Base-by-base conservation (phyloP, 2,888 invertebrate species). In the Malachius bipustulatus region DNA sequence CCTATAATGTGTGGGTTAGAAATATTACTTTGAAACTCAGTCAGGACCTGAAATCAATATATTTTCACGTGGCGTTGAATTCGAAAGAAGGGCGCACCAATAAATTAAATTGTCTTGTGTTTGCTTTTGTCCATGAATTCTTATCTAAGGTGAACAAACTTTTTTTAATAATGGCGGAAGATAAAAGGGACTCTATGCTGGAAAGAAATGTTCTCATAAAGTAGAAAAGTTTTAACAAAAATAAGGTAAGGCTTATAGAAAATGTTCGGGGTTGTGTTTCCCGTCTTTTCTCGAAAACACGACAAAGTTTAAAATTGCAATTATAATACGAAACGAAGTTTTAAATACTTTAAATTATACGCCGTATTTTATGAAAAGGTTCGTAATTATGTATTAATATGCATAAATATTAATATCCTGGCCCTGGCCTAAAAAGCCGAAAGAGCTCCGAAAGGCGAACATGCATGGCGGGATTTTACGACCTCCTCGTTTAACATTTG, bases 121-220 rank as follows among this genome's bases (percentile, higher is more conserved):
- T 48, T 47, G 45, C 42, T 42, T 43, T 47, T 44, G 43, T 44
- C 43, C 41, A 35, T 39, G 42, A 41, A 43, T 42, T 44, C 47
- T 49, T 50, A 50, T 51, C 49, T 50, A 49, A 51, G 47, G 50
- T 49, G 49, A 50, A 48, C 48, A 49, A 54, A 54, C 48, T 55
- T 55, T 56, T 55, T 55, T 56, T 55, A 57, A 56, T 57, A 56
- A 56, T 53, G 54, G 47, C 45, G 41, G 46, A 47, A 52, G 55
- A 55, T 54, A 55, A 55, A 54, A 55, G 52, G 44, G 51, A 51
- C 51, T 55, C 55, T 52, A 50, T 53, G 49, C 52, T 50, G 46
- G 53, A 55, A 53, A 51, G 55, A 55, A 54, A 54, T 54, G 50
- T 53, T 51, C 52, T 50, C 53, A 46, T 48, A 54, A 55, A 52